These are phyloP conservation scores for Nerophis ophidion DNA, from an alignment of 2,113 vertebrate genomes.

Conservation along the genomic window DNA sequence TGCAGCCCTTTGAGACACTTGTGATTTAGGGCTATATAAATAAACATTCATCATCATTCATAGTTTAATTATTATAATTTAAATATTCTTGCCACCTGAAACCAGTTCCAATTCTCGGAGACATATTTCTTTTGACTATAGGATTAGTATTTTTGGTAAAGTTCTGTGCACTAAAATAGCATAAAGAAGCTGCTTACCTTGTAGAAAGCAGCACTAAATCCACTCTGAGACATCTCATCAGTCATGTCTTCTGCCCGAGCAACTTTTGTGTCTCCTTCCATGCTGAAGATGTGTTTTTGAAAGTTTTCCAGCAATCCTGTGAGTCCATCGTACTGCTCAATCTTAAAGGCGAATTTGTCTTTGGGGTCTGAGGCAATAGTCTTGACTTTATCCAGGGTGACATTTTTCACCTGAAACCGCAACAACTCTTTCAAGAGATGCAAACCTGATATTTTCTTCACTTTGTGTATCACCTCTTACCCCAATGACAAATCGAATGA, in stretches of 20 bases:
- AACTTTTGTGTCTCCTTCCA: slow-evolving; percentile 69
- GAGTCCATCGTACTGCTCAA: slow-evolving; percentile 60
- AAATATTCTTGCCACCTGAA: too few species aligned
- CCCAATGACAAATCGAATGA: slow-evolving; percentile 68
- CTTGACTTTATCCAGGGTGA: rapidly evolving
- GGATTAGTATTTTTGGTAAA: not conserved
- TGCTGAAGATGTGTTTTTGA: slow-evolving; percentile 70
- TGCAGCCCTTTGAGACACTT: too few species aligned
- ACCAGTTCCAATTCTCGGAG: too few species aligned
- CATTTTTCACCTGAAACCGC: slow-evolving; percentile 42
- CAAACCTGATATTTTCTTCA: too few species aligned
- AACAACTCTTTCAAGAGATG: not conserved
- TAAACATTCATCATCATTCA: too few species aligned
- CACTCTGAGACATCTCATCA: slow-evolving; percentile 61
- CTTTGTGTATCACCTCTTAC: slow-evolving; percentile 41
- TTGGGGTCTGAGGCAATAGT: slow-evolving; percentile 52
- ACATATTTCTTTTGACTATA: too few species aligned
- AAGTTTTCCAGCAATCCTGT: slow-evolving; percentile 63
- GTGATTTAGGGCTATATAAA: too few species aligned
- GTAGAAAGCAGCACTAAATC: slow-evolving; percentile 47
- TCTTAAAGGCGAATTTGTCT: slow-evolving; percentile 46
- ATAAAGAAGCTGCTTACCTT: slow-evolving; percentile 29
- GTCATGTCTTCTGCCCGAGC: slow-evolving; percentile 25
- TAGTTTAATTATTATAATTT: too few species aligned
- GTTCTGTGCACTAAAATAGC: not conserved